Evolutionary conservation across 2,797 vertebrate species (phyloP).

Genomic region (Pelochelys cantorii): DNA sequence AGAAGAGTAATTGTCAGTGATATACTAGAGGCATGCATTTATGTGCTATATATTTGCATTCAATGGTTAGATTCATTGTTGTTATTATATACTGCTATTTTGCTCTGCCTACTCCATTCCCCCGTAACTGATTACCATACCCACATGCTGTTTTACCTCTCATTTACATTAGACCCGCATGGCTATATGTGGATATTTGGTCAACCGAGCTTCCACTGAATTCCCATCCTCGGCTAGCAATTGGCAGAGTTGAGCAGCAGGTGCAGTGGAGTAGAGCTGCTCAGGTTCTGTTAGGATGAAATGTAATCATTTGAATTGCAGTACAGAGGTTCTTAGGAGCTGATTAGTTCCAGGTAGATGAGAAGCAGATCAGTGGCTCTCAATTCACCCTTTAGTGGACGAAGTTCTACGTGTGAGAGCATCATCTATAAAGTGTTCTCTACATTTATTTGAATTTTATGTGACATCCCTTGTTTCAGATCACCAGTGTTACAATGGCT

Average conservation of each 20-base stretch:
- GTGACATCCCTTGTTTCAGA: conserved; percentile 82
- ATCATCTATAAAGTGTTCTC: accelerated
- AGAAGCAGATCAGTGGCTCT: not conserved
- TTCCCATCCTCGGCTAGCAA: not conserved
- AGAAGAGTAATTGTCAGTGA: not conserved
- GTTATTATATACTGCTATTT: not conserved
- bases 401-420: not conserved
- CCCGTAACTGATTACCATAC: not conserved
- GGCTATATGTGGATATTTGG: not conserved
- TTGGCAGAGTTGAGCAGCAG: not conserved
- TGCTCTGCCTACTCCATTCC: not conserved
- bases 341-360: not conserved
- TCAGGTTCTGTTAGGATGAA: not conserved
- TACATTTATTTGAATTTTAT: not conserved
- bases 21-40: accelerated
- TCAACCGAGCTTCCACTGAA: not conserved
- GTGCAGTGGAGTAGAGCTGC: not conserved
- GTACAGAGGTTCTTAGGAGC: not conserved
- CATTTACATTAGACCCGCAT: not conserved
- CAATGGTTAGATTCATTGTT: not conserved
- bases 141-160: not conserved
- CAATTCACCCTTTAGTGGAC: not conserved
- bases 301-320: not conserved
- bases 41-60: not conserved
- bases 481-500: conserved; percentile 95